These are phyloP conservation scores for Hypomesus transpacificus DNA, from an alignment of 2,113 vertebrate genomes.

Conservation along the genomic window DNA sequence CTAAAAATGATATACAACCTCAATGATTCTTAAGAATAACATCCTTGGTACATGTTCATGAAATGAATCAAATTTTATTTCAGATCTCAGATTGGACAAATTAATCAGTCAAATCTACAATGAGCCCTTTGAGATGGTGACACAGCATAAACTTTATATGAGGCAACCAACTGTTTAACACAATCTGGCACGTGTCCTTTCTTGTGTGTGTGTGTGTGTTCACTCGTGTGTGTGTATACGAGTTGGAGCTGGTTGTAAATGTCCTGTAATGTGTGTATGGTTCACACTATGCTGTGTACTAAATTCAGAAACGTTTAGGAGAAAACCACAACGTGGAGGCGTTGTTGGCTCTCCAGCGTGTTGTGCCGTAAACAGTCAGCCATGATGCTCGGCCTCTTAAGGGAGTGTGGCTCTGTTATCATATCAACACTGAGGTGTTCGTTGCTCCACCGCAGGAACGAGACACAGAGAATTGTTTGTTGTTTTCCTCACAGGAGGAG, in stretches of 20 bases:
- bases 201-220: neutral
- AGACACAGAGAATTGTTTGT: constrained; percentile 11
- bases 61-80: constrained; percentile 25
- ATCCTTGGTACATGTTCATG: constrained; percentile 5
- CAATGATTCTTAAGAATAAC: constrained; percentile 16
- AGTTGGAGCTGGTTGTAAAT: neutral
- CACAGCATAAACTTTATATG: constrained; percentile 1
- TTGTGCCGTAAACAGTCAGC: constrained; percentile 66
- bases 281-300: no score
- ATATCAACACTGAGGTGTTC: constrained; percentile 65
- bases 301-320: constrained; percentile 8
- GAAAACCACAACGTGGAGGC: constrained; percentile 38
- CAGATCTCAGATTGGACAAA: constrained; percentile 12
- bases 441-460: constrained; percentile 13
- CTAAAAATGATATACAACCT: neutral
- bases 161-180: constrained; percentile 2
- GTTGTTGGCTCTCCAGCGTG: constrained; percentile 21
- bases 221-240: neutral
- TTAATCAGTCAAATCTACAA: constrained; percentile 26
- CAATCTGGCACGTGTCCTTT: constrained; percentile 15
- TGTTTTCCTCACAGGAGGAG: neutral
- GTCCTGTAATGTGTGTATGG: constrained; percentile 13
- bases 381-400: constrained; percentile 26
- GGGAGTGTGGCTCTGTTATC: constrained; percentile 62
- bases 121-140: constrained; percentile 17